phyloP scores from a whole-genome alignment of 2,797 vertebrate genomes.

The Galago senegalensis region DNA sequence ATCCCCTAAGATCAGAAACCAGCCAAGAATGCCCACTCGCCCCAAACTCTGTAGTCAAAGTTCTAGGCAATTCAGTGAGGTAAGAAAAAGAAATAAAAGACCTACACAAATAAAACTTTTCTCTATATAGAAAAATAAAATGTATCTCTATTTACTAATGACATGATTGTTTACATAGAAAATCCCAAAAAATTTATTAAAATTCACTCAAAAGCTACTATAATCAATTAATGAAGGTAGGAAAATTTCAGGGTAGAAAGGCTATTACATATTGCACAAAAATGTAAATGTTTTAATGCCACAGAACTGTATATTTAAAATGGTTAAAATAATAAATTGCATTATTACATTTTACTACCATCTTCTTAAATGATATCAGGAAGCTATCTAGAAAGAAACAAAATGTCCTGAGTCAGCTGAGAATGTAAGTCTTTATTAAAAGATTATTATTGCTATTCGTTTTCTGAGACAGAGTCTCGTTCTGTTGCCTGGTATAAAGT shows the following conservation, averaged over 20 bases:
- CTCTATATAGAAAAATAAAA: conserved; percentile 14
- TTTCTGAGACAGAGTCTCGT: too few species aligned
- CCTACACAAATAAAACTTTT: neutral
- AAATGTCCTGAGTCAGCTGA: conserved; percentile 57
- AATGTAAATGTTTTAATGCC: neutral
- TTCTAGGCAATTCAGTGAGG: neutral
- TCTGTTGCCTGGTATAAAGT: too few species aligned
- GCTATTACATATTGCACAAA: neutral
- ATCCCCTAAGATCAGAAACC: neutral
- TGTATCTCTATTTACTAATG: neutral
- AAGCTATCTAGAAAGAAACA: conserved; percentile 62
- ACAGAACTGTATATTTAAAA: neutral
- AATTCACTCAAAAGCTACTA: neutral
- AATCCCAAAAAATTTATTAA: conserved; percentile 2
- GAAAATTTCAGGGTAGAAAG: neutral
- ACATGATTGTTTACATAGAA: neutral
- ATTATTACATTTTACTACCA: neutral
- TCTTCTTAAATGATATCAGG: conserved; percentile 17
- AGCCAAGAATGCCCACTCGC: neutral
- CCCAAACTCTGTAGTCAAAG: neutral
- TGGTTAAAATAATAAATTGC: neutral
- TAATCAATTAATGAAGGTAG: neutral
- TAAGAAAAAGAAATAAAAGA: neutral
- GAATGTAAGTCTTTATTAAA: conserved; percentile 55
- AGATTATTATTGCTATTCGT: too few species aligned